These are phyloP conservation scores for Netelia inedita DNA, from an alignment of 2,888 invertebrate species.

Conservation along the genomic window DNA sequence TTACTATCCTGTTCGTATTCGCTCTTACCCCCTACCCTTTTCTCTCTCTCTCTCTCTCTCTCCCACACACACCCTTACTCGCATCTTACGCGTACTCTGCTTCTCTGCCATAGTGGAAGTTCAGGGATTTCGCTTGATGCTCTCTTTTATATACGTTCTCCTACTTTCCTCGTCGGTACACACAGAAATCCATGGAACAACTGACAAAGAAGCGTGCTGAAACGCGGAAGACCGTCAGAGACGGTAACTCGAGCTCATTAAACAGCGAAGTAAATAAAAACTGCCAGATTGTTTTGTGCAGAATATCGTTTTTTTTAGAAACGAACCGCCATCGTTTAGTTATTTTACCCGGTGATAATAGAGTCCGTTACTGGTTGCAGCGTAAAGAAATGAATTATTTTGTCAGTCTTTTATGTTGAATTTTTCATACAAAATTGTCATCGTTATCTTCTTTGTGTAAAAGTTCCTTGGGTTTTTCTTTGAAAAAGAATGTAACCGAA, in stretches of 20 bases:
- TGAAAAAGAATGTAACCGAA: constrained; percentile 16
- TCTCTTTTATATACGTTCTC: constrained; percentile 36
- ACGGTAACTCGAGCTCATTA: constrained; percentile 49
- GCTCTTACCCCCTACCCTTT: neutral
- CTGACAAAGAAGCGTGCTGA: constrained; percentile 27
- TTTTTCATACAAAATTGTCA: constrained; percentile 13
- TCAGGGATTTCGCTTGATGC: constrained; percentile 46
- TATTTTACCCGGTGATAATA: neutral
- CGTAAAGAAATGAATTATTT: neutral
- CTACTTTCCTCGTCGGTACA: constrained; percentile 10
- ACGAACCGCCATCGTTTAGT: neutral
- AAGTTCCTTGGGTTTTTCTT: constrained; percentile 3
- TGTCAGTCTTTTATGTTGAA: neutral
- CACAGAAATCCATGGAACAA: constrained; percentile 41
- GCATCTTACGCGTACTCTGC: neutral
- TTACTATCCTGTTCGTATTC: constrained; percentile 52
- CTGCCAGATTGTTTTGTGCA: constrained; percentile 21
- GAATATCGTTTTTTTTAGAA: constrained; percentile 19
- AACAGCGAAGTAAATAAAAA: constrained; percentile 47
- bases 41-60: constrained; percentile 23
- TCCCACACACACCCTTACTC: constrained; percentile 8
- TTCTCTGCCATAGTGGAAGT: constrained; percentile 25
- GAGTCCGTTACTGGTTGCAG: neutral
- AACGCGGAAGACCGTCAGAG: neutral
- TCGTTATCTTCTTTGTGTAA: neutral